Percentiles rank a stretch among this genome's conserved stretches.
phyloP scores from a whole-genome alignment of 2,797 vertebrate species.

The Lerista edwardsae region DNA sequence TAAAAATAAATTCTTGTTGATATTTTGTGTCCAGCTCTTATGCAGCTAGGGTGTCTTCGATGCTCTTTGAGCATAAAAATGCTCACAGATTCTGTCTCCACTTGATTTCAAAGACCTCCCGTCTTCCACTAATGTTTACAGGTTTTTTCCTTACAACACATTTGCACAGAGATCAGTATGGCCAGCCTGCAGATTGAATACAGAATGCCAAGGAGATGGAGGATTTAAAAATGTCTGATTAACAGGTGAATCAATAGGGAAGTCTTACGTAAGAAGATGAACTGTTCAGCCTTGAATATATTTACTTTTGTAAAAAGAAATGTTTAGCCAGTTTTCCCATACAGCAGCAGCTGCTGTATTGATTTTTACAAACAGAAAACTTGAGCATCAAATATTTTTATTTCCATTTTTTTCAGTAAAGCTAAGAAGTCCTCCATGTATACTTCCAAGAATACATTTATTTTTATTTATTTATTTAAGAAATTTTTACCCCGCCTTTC shows the following conservation, averaged over 20 bases:
- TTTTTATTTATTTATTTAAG: too few species aligned
- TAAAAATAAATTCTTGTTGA: not conserved
- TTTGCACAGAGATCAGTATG: not conserved
- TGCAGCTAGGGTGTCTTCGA: too few species aligned
- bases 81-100: too few species aligned
- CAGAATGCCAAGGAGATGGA: not conserved
- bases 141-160: not conserved
- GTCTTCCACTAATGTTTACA: not conserved
- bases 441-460: conserved; percentile 37
- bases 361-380: conserved; percentile 5
- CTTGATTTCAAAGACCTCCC: not conserved
- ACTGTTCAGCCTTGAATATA: not conserved
- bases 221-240: not conserved
- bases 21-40: not conserved
- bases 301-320: not conserved
- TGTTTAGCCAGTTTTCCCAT: conserved; percentile 13
- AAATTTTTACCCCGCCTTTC: too few species aligned
- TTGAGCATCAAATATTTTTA: conserved; percentile 1
- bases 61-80: not conserved
- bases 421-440: conserved; percentile 1
- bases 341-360: not conserved
- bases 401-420: not conserved
- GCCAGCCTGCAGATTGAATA: not conserved
- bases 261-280: not conserved
- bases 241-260: not conserved